Evolutionary conservation across 2,113 vertebrate genomes (phyloP), one percentile per base, ranked within the genome.

Genomic region (Dicrurus megarhynchus): DNA sequence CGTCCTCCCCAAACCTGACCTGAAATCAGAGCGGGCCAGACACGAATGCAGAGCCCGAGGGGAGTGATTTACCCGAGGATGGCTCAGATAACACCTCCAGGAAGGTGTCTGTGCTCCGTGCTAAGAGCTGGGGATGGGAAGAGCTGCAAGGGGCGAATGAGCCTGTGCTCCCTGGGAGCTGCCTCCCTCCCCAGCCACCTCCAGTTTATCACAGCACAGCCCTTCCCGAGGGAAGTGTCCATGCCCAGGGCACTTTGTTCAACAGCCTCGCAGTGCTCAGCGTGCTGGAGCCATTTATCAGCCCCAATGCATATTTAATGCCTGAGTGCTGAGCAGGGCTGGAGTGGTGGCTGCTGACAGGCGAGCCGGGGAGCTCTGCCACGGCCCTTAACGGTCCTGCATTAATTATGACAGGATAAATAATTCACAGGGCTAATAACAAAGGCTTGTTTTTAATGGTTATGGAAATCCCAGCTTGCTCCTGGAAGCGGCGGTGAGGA

Each of bases 371-470:
- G 65, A 94, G 82, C 85, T 75, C 33, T 46, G 50, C 87, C 33
- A 26, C 55, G 35, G 44, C 83, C 20, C 6, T 57, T 59, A 90
- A 46, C 4, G 1, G 5, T 35, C 30, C 52, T 75, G 87, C 90
- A 90, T 94, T 97, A 95, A 90, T 95, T 71, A 75, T 78, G 70
- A 24, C 13, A 57, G 92, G 65, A 84, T 92, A 90, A 96, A 95
- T 95, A 94, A 95, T 89, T 93, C 94, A 95, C 65, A 7, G 50
- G 69, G 74, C 61, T 69, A 85, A 96, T 93, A 96, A 94, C 46
- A 71, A 90, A 96, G 52, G 15, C 82, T 75, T 65, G 84, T 63
- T 97, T 96, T 87, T 61, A 78, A 95, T 6, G 5, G 76, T 9
- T 64, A 17, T 75, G 74, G 76, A 94, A 94, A 86, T 78, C n/a